Base-by-base conservation (phyloP, 2,113 vertebrate genomes). In the Etheostoma cragini region DNA sequence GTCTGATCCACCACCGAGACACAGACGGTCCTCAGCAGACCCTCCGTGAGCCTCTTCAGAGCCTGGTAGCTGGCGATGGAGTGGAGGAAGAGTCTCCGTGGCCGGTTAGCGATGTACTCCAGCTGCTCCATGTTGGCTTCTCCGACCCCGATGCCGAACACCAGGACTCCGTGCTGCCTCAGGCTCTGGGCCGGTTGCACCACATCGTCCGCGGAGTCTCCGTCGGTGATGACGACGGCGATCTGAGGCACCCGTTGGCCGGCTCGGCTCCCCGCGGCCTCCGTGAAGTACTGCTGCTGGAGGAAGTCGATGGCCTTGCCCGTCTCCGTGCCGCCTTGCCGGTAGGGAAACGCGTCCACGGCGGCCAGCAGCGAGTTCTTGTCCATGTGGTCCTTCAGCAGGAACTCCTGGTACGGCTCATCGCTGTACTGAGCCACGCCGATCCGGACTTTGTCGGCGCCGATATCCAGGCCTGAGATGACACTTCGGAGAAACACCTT, bases 371-470 rank as follows among this genome's bases (percentile, higher is more conserved):
- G 81, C 5, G 87, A 81, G 0, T 15, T 80, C 65, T 94, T 95
- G 66, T 92, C 79, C 69, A 84, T 56, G 86, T 95, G 93, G 0
- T 95, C 83, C 30, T 94, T 95, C 74, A 97, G 84, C 33, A 93
- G 85, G 86, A 97, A 96, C 87, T 94, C 95, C 26, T 82, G 19
- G 33, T 91, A 54, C 2, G 91, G 72, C 0, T 94, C 64, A 2
- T 93, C 71, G 16, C 91, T 96, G 84, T 95, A 97, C 66, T 96
- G 96, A 15, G 83, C 94, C 13, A 98, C 45, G 6, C 95, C 96
- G 17, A 97, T 84, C 6, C 84, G 91, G 12, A 97, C 91, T 4
- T 85, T 95, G 71, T 96, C 81, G 0, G 83, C 70, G 2, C 95
- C 93, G 6, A 98, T 88, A 35, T 96, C 89, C 7, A 97, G 93